A percentile compares a stretch with the other conserved stretches of the same genome.
These are phyloP conservation scores for Amphipyra tragopoginis DNA, from an alignment of 2,888 invertebrate species.

Conservation along the genomic window DNA sequence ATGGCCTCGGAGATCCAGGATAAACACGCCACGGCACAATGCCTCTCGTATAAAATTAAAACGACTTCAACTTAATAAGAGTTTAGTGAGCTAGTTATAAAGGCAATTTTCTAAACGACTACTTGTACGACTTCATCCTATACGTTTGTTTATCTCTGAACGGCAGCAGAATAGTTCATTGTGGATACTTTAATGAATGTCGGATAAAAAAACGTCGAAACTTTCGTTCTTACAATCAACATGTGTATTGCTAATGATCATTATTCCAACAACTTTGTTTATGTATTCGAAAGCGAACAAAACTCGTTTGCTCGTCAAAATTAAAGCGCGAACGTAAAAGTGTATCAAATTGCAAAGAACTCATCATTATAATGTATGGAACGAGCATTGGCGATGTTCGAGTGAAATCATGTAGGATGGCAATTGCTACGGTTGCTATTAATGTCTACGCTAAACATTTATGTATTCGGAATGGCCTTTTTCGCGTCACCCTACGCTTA, in stretches of 20 bases:
- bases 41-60: constrained; percentile 79
- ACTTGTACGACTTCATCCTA: constrained; percentile 52
- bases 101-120: constrained; percentile 58
- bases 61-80: constrained; percentile 67
- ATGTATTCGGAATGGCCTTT: constrained; percentile 66
- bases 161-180: constrained; percentile 59
- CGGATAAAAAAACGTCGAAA: constrained; percentile 34
- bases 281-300: constrained; percentile 67
- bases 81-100: constrained; percentile 63
- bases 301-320: constrained; percentile 65
- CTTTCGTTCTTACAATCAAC: constrained; percentile 52
- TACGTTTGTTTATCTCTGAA: constrained; percentile 50
- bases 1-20: constrained; percentile 80
- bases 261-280: constrained; percentile 48
- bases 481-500: constrained; percentile 72
- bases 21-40: constrained; percentile 76
- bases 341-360: constrained; percentile 79
- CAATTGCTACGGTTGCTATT: constrained; percentile 62
- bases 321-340: constrained; percentile 75
- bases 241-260: constrained; percentile 49
- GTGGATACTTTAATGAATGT: constrained; percentile 55
- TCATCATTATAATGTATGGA: constrained; percentile 63
- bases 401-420: constrained; percentile 61
- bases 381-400: constrained; percentile 57
- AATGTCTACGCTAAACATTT: constrained; percentile 53